phyloP scores from a whole-genome alignment of 2,113 vertebrate genomes.

The Dicrurus megarhynchus region DNA sequence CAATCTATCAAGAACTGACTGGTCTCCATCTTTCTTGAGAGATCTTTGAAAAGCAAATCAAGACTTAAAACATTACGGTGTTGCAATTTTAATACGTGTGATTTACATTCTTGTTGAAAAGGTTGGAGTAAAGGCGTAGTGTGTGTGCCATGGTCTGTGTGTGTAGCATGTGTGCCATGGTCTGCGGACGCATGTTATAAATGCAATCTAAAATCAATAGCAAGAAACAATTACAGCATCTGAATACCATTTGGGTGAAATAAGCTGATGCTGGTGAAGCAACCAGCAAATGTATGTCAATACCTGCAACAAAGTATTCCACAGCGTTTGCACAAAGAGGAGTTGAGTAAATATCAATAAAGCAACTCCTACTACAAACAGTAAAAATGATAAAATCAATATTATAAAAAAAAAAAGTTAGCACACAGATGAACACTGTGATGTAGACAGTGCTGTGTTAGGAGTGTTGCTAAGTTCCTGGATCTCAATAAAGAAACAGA shows the following conservation, averaged over 20 bases:
- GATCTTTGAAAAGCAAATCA: not conserved
- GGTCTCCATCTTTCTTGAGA: not conserved
- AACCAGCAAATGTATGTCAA: conserved; percentile 67
- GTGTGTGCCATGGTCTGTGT: conserved; percentile 45
- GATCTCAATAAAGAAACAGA: not conserved
- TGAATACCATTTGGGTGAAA: conserved; percentile 76
- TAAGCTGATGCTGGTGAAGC: conserved; percentile 62
- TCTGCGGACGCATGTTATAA: conserved; percentile 69
- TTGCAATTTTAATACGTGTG: not conserved
- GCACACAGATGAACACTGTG: conserved; percentile 62
- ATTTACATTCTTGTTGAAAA: not conserved
- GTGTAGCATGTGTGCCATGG: conserved; percentile 30
- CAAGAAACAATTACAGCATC: conserved; percentile 76
- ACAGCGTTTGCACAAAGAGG: conserved; percentile 65
- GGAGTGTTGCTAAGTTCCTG: not conserved
- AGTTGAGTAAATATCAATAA: conserved; percentile 75
- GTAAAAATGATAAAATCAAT: conserved; percentile 81
- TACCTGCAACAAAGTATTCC: conserved; percentile 69
- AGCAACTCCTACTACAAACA: conserved; percentile 71
- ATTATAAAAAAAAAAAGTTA: conserved; percentile 78
- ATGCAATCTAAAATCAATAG: conserved; percentile 77
- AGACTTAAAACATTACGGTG: not conserved
- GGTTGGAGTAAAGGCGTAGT: not conserved
- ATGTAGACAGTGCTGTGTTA: conserved; percentile 12
- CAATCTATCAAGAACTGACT: not conserved